phyloP scores from a whole-genome alignment of 1,140 invertebrate genomes.

The Drosophila funebris region DNA sequence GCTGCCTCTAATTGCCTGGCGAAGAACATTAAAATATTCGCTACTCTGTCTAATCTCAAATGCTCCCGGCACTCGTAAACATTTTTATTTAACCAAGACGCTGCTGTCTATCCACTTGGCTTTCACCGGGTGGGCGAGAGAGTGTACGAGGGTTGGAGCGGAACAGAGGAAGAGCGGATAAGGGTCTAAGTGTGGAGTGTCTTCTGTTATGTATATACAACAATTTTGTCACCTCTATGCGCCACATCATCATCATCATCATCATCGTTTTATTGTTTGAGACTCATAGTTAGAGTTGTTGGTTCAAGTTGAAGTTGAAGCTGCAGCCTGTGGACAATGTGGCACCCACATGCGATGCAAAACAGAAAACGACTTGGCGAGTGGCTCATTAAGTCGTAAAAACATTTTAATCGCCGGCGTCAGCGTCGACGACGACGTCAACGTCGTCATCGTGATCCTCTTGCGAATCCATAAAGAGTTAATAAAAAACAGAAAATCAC shows the following conservation, averaged over 20 bases:
- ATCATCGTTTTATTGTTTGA: slow-evolving; percentile 69
- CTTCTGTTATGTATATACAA: slow-evolving; percentile 42
- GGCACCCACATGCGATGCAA: slow-evolving; percentile 73
- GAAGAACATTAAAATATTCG: slow-evolving; percentile 32
- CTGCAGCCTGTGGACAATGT: slow-evolving; percentile 60
- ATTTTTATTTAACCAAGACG: slow-evolving; percentile 52
- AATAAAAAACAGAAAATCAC: slow-evolving; percentile 80
- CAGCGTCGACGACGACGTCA: too few relatives aligned
- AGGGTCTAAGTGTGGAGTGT: slow-evolving; percentile 17
- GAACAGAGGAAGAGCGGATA: background rate
- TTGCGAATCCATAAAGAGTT: slow-evolving; percentile 80
- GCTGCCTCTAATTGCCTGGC: slow-evolving; percentile 36
- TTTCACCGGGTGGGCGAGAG: slow-evolving; percentile 5
- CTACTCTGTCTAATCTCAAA: slow-evolving; percentile 55
- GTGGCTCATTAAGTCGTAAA: slow-evolving; percentile 82
- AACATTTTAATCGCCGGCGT: slow-evolving; percentile 70
- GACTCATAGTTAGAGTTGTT: slow-evolving; percentile 35
- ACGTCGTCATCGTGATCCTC: slow-evolving; percentile 39
- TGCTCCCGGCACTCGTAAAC: slow-evolving; percentile 50
- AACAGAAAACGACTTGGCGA: slow-evolving; percentile 59
- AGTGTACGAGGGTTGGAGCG: background rate
- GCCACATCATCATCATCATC: slow-evolving; percentile 67
- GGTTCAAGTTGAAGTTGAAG: slow-evolving; percentile 8
- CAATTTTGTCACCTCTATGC: slow-evolving; percentile 73
- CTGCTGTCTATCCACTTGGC: slow-evolving; percentile 32